Conservation (phyloP, 2,797 vertebrate species). For the Tangara arthus region DNA sequence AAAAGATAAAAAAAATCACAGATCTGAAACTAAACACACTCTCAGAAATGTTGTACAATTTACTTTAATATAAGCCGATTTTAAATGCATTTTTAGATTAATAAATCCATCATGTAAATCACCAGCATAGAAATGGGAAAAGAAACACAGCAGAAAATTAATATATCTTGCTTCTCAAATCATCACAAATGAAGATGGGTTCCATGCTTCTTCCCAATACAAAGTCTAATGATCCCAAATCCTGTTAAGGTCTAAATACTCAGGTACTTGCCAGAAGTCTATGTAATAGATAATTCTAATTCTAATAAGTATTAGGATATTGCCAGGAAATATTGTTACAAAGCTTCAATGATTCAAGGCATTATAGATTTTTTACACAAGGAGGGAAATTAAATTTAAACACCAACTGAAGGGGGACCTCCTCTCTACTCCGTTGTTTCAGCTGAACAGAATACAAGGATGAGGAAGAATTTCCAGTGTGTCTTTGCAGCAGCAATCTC, state of each 20-base stretch:
- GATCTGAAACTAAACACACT: neutral
- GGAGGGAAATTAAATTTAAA: neutral
- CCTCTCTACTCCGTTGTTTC: neutral
- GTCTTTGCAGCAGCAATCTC: neutral
- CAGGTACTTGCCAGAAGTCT: neutral
- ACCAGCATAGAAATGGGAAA: neutral
- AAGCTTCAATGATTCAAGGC: neutral
- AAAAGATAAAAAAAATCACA: neutral
- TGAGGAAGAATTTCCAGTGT: neutral
- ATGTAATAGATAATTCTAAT: neutral
- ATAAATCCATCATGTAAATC: neutral
- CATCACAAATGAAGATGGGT: neutral
- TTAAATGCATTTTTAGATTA: neutral
- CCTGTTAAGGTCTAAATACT: neutral
- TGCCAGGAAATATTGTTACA: neutral
- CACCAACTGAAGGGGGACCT: rapidly evolving
- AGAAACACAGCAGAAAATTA: neutral
- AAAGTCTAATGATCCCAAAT: neutral
- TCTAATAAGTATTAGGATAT: neutral
- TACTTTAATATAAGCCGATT: neutral
- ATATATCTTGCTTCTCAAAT: neutral
- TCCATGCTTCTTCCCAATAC: neutral
- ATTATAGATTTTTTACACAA: neutral
- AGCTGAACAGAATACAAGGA: neutral
- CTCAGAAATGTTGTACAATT: neutral